Evolutionary conservation across 1,140 invertebrate genomes (phyloP).

Genomic region (Drosophila pallidifrons): DNA sequence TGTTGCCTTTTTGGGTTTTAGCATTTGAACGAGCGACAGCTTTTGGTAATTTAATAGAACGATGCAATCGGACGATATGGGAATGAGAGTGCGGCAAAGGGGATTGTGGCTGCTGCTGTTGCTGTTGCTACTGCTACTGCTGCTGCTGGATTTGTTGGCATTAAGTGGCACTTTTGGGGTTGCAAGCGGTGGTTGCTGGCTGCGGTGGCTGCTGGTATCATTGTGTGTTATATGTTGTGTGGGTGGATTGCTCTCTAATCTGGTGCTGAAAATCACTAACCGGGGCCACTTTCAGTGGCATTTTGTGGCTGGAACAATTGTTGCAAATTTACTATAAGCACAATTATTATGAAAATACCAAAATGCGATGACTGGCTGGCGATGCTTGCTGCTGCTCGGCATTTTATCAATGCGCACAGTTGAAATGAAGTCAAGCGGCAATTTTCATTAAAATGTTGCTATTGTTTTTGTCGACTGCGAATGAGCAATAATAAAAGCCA

Average conservation of each 20-base stretch:
- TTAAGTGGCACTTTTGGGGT: conserved; percentile 59
- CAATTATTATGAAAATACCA: conserved; percentile 69
- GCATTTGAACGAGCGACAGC: conserved; percentile 57
- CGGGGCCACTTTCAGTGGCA: conserved; percentile 68
- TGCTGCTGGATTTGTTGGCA: conserved; percentile 67
- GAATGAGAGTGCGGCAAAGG: conserved; percentile 30
- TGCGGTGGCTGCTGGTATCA: conserved; percentile 24
- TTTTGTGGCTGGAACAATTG: conserved; percentile 67
- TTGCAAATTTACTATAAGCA: conserved; percentile 72
- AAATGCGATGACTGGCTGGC: conserved; percentile 28
- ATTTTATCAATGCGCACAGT: conserved; percentile 69
- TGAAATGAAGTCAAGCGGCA: conserved; percentile 82
- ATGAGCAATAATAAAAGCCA: conserved; percentile 78
- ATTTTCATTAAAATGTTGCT: conserved; percentile 84
- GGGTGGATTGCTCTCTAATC: conserved; percentile 63
- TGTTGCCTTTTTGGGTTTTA: conserved; percentile 66
- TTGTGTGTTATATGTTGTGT: conserved; percentile 17
- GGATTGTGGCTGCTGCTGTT: conserved; percentile 53
- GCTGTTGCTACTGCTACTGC: conserved; percentile 39
- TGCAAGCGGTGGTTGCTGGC: conserved; percentile 52
- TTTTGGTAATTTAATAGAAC: conserved; percentile 83
- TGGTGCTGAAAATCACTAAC: conserved; percentile 57
- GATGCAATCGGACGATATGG: conserved; percentile 77
- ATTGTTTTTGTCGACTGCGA: conserved; percentile 77
- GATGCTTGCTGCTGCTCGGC: background rate